These are phyloP conservation scores for Harmothoe impar DNA, from an alignment of 2,888 invertebrate genomes.

Conservation along the genomic window DNA sequence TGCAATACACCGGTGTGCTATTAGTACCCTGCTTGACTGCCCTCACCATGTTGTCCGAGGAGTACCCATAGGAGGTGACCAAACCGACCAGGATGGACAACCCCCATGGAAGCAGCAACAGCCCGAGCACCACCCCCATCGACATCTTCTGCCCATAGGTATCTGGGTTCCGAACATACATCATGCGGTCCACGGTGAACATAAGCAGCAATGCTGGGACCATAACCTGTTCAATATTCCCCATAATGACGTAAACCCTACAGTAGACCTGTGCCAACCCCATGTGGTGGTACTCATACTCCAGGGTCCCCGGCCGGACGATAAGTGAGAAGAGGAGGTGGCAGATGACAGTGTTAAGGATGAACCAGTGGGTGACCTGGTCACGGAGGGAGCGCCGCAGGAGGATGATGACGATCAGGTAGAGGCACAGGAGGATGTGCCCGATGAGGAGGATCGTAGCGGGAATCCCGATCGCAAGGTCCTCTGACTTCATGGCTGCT, in stretches of 20 bases:
- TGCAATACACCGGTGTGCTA: not conserved
- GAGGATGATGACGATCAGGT: not conserved
- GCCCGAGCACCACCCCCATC: not conserved
- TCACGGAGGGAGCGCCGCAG: not conserved
- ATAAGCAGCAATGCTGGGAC: conserved; percentile 8
- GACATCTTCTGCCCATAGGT: conserved; percentile 50
- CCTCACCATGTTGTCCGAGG: not conserved
- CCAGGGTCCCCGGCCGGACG: conserved; percentile 17
- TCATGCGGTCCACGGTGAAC: conserved; percentile 38
- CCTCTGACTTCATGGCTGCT: not conserved
- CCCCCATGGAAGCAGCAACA: conserved; percentile 4
- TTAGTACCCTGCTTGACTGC: not conserved
- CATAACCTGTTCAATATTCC: conserved; percentile 12
- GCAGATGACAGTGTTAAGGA: not conserved
- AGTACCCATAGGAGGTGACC: not conserved
- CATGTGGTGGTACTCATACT: not conserved
- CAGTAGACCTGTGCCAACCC: not conserved
- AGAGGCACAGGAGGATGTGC: conserved; percentile 23
- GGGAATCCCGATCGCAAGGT: not conserved
- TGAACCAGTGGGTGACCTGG: conserved; percentile 48
- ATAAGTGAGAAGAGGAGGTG: conserved; percentile 32
- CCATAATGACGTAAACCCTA: not conserved
- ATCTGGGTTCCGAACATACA: conserved; percentile 41
- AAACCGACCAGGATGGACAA: not conserved
- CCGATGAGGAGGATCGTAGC: not conserved